Conservation (phyloP, 2,888 invertebrate species). For the Cynaeus angustus region DNA sequence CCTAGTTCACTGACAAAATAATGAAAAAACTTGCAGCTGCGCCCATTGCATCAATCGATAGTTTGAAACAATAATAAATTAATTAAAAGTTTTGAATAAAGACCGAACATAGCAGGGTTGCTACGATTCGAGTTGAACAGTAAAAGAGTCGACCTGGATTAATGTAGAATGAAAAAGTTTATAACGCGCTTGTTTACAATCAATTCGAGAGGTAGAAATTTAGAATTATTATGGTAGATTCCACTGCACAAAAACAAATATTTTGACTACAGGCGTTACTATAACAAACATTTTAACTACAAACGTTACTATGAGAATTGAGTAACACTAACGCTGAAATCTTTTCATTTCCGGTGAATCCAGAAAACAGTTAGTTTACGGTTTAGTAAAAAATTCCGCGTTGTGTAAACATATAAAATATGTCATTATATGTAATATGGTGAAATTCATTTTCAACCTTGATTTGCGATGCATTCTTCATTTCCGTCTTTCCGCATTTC, state of each 20-base stretch:
- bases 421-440: not conserved
- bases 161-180: conserved; percentile 4
- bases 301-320: no score
- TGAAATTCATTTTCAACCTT: not conserved
- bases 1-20: not conserved
- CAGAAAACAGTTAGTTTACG: not conserved
- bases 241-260: no score
- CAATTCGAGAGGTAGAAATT: not conserved
- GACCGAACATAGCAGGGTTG: not conserved
- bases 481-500: not conserved
- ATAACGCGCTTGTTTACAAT: conserved; percentile 1
- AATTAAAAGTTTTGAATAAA: conserved; percentile 4
- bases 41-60: not conserved
- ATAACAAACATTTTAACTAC: no score
- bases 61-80: conserved; percentile 9
- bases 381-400: not conserved
- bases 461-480: not conserved
- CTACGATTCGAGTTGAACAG: conserved; percentile 2
- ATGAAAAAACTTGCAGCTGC: not conserved
- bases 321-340: no score
- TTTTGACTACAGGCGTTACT: no score
- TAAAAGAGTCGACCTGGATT: not conserved
- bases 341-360: conserved; percentile 2
- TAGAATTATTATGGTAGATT: not conserved
- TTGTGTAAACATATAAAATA: conserved; percentile 5